These are phyloP conservation scores for Axinella damicornis DNA, from an alignment of 37 sponge, comb jelly and placozoan species.

Conservation along the genomic window DNA sequence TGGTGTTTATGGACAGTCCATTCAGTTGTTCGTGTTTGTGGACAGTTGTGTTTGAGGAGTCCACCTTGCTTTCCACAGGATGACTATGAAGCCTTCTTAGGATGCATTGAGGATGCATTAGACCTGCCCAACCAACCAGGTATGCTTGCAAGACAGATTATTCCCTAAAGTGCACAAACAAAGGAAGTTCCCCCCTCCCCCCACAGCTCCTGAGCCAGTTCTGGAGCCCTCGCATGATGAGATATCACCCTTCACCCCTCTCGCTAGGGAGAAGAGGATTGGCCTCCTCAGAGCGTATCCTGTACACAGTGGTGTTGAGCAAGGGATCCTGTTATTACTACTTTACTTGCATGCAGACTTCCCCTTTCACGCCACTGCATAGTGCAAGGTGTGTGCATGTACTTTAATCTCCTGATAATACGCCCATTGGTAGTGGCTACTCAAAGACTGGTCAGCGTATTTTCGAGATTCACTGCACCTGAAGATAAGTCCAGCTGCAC, in stretches of 20 bases:
- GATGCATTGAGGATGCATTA: conserved; percentile 75
- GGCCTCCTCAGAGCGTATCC: conserved; percentile 40
- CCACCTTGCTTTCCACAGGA: conserved; percentile 40
- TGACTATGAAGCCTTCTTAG: conserved; percentile 82
- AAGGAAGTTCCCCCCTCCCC: conserved; percentile 12
- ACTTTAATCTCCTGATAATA: no score
- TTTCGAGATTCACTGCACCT: no score
- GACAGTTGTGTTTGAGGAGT: no score
- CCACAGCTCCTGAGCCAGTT: conserved; percentile 13
- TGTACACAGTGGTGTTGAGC: not conserved
- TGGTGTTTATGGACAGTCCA: no score
- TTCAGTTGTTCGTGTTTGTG: no score
- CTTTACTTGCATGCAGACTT: no score
- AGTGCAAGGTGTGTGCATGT: no score
- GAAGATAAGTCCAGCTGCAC: no score
- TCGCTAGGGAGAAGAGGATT: conserved; percentile 70
- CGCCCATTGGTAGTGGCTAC: conserved; percentile 13
- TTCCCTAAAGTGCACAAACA: conserved; percentile 92
- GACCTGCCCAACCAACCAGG: conserved; percentile 53
- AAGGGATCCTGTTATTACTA: no score
- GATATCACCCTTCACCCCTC: conserved; percentile 58
- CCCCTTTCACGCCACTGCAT: no score
- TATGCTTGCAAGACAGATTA: conserved; percentile 9
- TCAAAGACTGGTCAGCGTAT: no score
- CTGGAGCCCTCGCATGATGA: conserved; percentile 52